These are phyloP conservation scores for Hyla sarda DNA, from an alignment of 2,113 vertebrate species.

Conservation along the genomic window DNA sequence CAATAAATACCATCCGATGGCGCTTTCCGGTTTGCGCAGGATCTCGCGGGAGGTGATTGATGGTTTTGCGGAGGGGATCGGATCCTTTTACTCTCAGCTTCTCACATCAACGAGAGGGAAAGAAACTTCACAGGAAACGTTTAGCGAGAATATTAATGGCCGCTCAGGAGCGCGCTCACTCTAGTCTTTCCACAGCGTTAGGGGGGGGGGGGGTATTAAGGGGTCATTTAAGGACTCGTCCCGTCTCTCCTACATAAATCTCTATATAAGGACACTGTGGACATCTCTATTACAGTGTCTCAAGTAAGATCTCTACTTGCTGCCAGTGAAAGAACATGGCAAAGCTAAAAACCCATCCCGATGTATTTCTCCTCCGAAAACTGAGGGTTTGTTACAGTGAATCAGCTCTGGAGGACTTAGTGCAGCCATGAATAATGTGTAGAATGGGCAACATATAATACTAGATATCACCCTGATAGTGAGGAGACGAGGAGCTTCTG, in stretches of 20 bases:
- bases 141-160: neutral
- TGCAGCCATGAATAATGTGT: no score
- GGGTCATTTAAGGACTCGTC: neutral
- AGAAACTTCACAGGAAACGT: neutral
- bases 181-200: no score
- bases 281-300: no score
- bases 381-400: no score
- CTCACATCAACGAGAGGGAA: neutral
- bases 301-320: neutral
- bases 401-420: no score
- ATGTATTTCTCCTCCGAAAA: no score
- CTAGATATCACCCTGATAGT: no score
- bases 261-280: neutral
- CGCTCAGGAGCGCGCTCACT: no score
- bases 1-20: neutral
- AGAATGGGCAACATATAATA: no score
- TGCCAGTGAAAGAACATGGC: neutral
- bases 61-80: neutral
- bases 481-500: no score
- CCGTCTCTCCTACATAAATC: neutral
- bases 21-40: neutral
- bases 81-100: neutral
- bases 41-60: neutral
- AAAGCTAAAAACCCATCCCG: no score
- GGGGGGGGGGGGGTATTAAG: neutral